These are phyloP conservation scores for Crotalus viridis DNA, from an alignment of 2,113 vertebrate genomes.

Conservation along the genomic window DNA sequence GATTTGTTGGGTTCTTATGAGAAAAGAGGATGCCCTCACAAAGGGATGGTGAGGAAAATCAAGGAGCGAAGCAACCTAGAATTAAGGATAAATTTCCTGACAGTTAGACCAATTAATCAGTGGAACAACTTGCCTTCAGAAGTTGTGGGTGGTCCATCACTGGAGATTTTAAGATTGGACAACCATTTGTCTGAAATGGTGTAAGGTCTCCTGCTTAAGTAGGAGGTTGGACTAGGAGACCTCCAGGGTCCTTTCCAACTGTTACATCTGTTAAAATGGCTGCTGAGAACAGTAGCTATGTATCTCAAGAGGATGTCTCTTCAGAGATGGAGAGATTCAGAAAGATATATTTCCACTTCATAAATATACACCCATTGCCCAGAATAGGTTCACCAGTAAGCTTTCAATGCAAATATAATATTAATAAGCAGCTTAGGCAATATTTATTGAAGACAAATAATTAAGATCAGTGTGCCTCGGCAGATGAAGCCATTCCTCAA, in stretches of 20 bases:
- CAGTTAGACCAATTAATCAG: background rate
- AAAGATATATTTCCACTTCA: background rate
- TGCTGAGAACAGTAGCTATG: background rate
- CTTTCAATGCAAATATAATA: background rate
- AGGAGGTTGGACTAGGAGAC: too few relatives aligned
- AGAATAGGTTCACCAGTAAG: background rate
- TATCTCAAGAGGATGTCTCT: background rate
- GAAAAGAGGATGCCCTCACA: background rate
- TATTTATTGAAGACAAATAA: constrained; percentile 33
- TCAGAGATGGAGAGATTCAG: background rate
- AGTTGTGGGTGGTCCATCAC: background rate
- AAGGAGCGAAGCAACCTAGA: background rate
- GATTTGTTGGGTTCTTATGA: background rate
- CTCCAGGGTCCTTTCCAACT: too few relatives aligned
- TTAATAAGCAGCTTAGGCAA: constrained; percentile 12
- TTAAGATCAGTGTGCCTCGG: constrained; percentile 45
- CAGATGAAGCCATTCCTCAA: constrained; percentile 62
- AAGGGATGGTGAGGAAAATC: background rate
- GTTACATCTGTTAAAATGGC: background rate
- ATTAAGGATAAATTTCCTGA: background rate
- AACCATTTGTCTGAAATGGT: background rate
- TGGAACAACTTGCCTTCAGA: background rate
- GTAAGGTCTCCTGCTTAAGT: too few relatives aligned
- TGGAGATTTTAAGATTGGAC: background rate
- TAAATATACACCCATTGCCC: background rate